phyloP scores from a whole-genome alignment of 2,797 vertebrate genomes.

The Cryptoblepharus egeriae region DNA sequence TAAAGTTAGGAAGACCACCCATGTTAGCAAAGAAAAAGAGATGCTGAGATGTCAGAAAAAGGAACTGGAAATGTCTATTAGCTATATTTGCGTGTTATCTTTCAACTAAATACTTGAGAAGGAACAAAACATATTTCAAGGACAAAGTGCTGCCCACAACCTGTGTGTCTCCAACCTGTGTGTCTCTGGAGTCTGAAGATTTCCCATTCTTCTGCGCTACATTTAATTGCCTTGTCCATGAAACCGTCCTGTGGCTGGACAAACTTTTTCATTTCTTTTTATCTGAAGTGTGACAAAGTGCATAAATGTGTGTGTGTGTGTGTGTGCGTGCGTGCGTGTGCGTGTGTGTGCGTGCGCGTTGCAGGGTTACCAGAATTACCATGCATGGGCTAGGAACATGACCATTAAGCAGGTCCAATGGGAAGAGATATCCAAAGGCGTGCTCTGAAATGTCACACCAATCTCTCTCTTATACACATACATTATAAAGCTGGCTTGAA shows the following conservation, averaged over 20 bases:
- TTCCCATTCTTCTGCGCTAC: not conserved
- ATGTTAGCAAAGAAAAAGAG: not conserved
- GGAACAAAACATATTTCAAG: not conserved
- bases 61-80: not conserved
- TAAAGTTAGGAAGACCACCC: constrained; percentile 1
- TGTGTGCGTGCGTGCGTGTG: too few species aligned
- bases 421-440: too few species aligned
- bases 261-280: too few species aligned
- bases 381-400: too few species aligned
- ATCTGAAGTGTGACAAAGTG: too few species aligned
- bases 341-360: too few species aligned
- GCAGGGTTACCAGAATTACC: too few species aligned
- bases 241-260: not conserved
- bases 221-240: not conserved
- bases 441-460: too few species aligned
- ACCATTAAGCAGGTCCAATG: too few species aligned
- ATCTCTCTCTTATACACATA: too few species aligned
- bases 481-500: too few species aligned
- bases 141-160: not conserved
- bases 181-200: not conserved
- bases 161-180: not conserved
- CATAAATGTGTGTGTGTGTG: too few species aligned
- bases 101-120: not conserved
- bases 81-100: not conserved
- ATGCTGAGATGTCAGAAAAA: not conserved